A percentile compares a stretch with the other conserved stretches of the same genome.
phyloP scores from a whole-genome alignment of 2,888 invertebrate genomes.

The Ceriagrion tenellum region DNA sequence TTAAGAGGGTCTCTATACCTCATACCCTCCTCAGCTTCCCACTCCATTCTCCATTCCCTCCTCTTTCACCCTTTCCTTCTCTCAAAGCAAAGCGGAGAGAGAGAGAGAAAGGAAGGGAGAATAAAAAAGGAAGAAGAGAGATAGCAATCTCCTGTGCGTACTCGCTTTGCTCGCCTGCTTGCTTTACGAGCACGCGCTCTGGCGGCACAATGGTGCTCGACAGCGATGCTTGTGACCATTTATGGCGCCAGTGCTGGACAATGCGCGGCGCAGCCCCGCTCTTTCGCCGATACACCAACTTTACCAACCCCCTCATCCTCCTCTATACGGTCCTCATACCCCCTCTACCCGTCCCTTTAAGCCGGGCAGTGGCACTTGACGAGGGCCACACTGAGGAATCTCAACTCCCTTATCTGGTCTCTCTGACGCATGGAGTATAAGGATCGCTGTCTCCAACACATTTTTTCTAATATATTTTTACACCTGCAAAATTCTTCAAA shows the following conservation, averaged over 20 bases:
- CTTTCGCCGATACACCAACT: constrained; percentile 28
- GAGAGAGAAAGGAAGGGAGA: not conserved
- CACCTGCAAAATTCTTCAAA: too few species aligned
- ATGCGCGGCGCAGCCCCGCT: constrained; percentile 1
- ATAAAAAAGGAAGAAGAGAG: not conserved
- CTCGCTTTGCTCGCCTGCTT: constrained; percentile 32
- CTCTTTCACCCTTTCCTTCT: too few species aligned
- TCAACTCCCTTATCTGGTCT: too few species aligned
- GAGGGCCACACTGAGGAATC: not conserved
- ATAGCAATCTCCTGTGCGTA: constrained; percentile 27
- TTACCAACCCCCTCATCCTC: not conserved
- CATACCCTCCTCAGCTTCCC: too few species aligned
- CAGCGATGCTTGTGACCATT: constrained; percentile 49
- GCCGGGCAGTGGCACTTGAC: not conserved
- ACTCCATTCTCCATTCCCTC: too few species aligned
- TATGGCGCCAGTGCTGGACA: constrained; percentile 50
- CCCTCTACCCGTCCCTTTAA: not conserved
- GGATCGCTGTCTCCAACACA: too few species aligned
- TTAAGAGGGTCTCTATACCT: not conserved
- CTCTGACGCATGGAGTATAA: not conserved
- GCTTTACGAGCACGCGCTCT: constrained; percentile 58
- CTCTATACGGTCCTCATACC: not conserved
- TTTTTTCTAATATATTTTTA: too few species aligned
- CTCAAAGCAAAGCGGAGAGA: not conserved
- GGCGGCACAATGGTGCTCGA: constrained; percentile 34